Conservation (phyloP, 1,140 invertebrate species). For the Metopolophium dirhodum region DNA sequence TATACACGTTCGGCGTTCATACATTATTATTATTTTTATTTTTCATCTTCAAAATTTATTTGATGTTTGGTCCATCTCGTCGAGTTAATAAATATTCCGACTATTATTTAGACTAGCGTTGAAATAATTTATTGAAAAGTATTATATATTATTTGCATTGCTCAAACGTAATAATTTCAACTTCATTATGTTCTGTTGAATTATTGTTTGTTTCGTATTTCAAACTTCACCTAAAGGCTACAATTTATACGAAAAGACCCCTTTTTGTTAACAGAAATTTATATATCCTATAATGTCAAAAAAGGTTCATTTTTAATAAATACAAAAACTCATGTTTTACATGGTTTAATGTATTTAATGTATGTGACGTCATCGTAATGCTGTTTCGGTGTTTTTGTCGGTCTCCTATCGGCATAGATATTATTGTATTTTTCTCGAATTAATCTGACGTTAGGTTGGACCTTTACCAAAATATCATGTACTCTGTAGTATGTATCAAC, state of each 20-base stretch:
- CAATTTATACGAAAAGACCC: not conserved
- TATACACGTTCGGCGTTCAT: not conserved
- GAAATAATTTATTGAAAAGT: not conserved
- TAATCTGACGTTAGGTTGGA: conserved; percentile 2
- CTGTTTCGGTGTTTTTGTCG: not conserved
- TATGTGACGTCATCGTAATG: conserved; percentile 28
- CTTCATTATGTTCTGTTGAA: not conserved
- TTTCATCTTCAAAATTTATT: not conserved
- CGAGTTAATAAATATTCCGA: not conserved
- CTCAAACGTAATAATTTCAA: not conserved
- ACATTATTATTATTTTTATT: not conserved
- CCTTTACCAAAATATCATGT: conserved; percentile 41
- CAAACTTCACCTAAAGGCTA: not conserved
- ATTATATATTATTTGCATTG: not conserved
- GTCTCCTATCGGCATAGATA: not conserved
- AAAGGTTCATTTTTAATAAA: conserved; percentile 10
- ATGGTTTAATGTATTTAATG: not conserved
- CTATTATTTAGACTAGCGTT: not conserved
- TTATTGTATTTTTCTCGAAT: not conserved
- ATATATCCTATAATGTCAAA: conserved; percentile 14
- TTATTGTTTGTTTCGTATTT: conserved; percentile 6
- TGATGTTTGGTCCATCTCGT: not conserved
- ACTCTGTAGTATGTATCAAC: not conserved
- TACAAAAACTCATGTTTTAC: not conserved
- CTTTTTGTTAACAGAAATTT: conserved; percentile 15